Base-by-base conservation (phyloP, 2,888 invertebrate genomes). In the Papilio gigon region DNA sequence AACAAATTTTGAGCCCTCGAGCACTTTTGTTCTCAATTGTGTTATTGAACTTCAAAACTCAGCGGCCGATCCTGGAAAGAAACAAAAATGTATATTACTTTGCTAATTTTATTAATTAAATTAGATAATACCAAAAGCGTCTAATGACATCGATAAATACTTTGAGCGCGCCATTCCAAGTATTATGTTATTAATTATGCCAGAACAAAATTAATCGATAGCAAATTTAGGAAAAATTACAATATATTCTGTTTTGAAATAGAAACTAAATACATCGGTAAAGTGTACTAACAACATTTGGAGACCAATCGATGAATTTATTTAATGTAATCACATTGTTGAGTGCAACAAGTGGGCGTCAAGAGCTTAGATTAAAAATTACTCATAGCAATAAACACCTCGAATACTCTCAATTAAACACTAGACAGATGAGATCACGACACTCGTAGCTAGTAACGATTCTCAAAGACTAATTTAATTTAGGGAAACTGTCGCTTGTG, bases 1-100 rank as follows among this genome's bases (percentile, higher is more conserved):
- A 76, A 75, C 72, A 77, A n/a, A 73, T 68, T 77, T 72, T 81
- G 77, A 84, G 85, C 80, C 85, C 84, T 78, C 77, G 68, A 79
- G 85, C 89, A 89, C 89, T 84, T 79, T 77, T 81, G 79, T 80
- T 81, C 84, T 86, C 82, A 85, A 84, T 82, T 80, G 82, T 81
- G 77, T 79, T 77, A 79, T 82, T 82, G 79, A 81, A 83, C 58
- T 86, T 81, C 79, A 86, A 83, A 81, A 83, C 84, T 83, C 86
- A 84, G 83, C 83, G 84, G 85, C 81, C 85, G 86, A 86, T 86
- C 88, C 91, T 91, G 90, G 72, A 88, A 89, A 76, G 72, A 86
- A 84, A 78, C 74, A 79, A 84, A 84, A 77, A 76, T 25, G 64
- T 30, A 56, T 63, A 58, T 74, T 53, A 72, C 63, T 70, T 33